phyloP scores from a whole-genome alignment of 53 echinoderm and acorn worm species.

The Echinometra lucunter region DNA sequence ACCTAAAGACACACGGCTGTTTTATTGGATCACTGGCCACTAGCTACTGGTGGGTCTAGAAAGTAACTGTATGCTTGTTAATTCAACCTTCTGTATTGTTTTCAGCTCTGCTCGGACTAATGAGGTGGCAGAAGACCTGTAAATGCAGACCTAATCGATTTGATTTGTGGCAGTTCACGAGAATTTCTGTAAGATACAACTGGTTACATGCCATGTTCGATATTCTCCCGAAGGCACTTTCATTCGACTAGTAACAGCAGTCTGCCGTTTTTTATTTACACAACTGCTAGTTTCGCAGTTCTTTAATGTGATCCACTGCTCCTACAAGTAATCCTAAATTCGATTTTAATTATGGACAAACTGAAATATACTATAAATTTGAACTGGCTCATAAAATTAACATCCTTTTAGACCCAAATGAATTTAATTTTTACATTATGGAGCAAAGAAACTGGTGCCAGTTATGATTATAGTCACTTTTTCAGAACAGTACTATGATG shows the following conservation, averaged over 20 bases:
- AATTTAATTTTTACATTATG: no score
- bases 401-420: neutral
- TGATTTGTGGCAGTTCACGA: constrained; percentile 15
- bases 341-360: no score
- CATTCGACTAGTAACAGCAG: neutral
- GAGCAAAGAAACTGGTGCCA: no score
- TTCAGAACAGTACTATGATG: no score
- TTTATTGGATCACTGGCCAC: neutral
- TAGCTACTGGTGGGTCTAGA: neutral
- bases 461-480: no score
- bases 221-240: neutral
- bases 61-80: neutral
- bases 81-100: constrained; percentile 31
- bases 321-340: neutral
- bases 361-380: neutral
- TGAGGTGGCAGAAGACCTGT: constrained; percentile 35
- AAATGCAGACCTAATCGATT: constrained; percentile 48
- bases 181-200: neutral
- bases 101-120: neutral
- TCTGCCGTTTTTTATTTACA: neutral
- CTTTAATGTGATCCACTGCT: neutral
- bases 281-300: neutral
- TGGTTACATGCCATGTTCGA: constrained; percentile 33
- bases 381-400: neutral
- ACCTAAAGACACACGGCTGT: neutral